A percentile compares a stretch with the other conserved stretches of the same genome.
Conservation (phyloP, 2,888 invertebrate species). For the Macrophya alboannulata region DNA sequence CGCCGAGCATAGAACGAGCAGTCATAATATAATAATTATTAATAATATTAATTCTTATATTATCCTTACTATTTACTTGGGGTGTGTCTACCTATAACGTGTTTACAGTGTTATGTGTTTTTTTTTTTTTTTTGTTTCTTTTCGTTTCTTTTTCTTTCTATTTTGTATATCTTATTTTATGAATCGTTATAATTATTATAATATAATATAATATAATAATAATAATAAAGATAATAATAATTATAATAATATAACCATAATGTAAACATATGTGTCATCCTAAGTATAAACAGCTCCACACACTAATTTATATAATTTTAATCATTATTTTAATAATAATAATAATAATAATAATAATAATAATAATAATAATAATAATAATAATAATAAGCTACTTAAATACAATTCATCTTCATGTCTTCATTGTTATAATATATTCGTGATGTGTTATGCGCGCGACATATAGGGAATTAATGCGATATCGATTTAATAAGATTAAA, state of each 20-base stretch:
- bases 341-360: slow-evolving; percentile 73
- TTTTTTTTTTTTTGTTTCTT: slow-evolving; percentile 61
- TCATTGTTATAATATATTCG: slow-evolving; percentile 59
- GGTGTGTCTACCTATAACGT: slow-evolving; percentile 74
- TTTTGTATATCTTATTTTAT: slow-evolving; percentile 57
- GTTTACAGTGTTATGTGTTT: slow-evolving; percentile 71
- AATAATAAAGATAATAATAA: slow-evolving; percentile 62
- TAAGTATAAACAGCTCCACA: slow-evolving; percentile 76
- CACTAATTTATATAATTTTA: slow-evolving; percentile 69
- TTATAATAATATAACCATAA: slow-evolving; percentile 71
- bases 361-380: slow-evolving; percentile 73
- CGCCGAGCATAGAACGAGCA: slow-evolving; percentile 78
- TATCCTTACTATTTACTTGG: slow-evolving; percentile 66
- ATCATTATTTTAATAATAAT: slow-evolving; percentile 71
- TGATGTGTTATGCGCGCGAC: slow-evolving; percentile 67
- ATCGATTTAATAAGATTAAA: slow-evolving; percentile 61
- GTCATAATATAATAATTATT: slow-evolving; percentile 76
- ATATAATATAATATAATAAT: slow-evolving; percentile 70
- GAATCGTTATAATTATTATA: slow-evolving; percentile 61
- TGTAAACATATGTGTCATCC: slow-evolving; percentile 75
- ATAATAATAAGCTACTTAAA: slow-evolving; percentile 75
- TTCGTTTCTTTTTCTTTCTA: slow-evolving; percentile 63
- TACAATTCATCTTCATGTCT: slow-evolving; percentile 64
- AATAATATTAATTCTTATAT: slow-evolving; percentile 60
- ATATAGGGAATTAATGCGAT: slow-evolving; percentile 66